A percentile compares a stretch with the other conserved stretches of the same genome.
These are phyloP conservation scores for Drosophila pseudotalamancana DNA, from an alignment of 2,888 invertebrate genomes.

Conservation along the genomic window DNA sequence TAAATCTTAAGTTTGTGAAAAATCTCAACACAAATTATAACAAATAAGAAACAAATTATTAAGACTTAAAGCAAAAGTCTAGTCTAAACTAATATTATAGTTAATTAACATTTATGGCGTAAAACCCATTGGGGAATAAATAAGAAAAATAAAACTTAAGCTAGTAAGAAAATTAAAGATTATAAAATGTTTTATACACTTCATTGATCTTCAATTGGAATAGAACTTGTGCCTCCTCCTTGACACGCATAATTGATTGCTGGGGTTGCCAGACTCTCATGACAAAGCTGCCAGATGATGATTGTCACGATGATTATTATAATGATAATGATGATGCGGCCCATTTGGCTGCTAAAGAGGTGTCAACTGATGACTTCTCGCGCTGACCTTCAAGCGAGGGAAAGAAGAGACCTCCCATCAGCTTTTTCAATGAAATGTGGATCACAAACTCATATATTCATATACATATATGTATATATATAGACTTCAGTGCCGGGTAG, in stretches of 20 bases:
- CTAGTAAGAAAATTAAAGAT: not conserved
- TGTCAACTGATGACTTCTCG: constrained; percentile 60
- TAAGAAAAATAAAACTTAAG: not conserved
- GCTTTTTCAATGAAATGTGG: constrained; percentile 58
- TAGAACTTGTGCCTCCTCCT: constrained; percentile 15
- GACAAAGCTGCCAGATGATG: constrained; percentile 26
- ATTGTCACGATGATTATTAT: constrained; percentile 4
- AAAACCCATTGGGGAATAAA: not conserved
- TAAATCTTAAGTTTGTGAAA: not conserved
- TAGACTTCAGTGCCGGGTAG: not conserved
- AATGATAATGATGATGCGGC: constrained; percentile 41
- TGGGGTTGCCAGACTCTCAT: not conserved
- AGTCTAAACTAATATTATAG: not conserved
- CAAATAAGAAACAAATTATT: not conserved
- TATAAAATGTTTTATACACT: not conserved
- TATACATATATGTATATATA: not conserved
- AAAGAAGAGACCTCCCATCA: not conserved
- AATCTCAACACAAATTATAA: not conserved
- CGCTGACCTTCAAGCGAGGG: constrained; percentile 54
- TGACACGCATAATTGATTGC: constrained; percentile 66
- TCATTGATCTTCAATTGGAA: constrained; percentile 30
- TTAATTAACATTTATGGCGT: not conserved
- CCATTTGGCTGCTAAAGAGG: constrained; percentile 45
- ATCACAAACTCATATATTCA: constrained; percentile 14
- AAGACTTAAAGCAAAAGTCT: not conserved